Conservation (phyloP, 2,113 vertebrate species). For the Vanacampus margaritifer region DNA sequence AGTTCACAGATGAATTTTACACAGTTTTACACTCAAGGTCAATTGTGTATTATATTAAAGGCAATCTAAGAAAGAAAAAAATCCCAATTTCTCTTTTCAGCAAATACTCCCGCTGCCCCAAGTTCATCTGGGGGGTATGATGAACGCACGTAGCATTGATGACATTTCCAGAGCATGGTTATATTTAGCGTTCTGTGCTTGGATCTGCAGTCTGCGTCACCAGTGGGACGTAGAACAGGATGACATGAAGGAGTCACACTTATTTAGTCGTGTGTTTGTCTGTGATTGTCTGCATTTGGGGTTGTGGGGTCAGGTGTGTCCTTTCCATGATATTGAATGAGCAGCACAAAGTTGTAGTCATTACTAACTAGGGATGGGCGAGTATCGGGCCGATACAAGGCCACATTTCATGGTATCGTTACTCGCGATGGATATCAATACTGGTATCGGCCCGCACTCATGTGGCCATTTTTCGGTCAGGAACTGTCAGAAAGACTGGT, state of each 20-base stretch:
- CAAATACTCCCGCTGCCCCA: neutral
- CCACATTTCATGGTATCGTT: too few species aligned
- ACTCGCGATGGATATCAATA: too few species aligned
- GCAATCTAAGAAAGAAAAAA: too few species aligned
- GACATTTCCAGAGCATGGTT: constrained; percentile 47
- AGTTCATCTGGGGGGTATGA: neutral
- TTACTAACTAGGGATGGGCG: too few species aligned
- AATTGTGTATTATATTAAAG: too few species aligned
- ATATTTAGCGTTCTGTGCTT: constrained; percentile 43
- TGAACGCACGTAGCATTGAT: constrained; percentile 31
- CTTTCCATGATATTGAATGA: neutral
- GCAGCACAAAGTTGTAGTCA: neutral
- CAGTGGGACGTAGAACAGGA: constrained; percentile 39
- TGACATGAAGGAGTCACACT: constrained; percentile 47
- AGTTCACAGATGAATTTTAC: neutral
- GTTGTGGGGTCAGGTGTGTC: constrained; percentile 5
- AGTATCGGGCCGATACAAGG: too few species aligned
- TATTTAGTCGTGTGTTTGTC: constrained; percentile 25
- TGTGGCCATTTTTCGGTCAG: too few species aligned
- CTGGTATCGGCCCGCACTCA: too few species aligned
- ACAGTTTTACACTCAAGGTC: too few species aligned
- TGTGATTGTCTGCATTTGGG: constrained; percentile 8
- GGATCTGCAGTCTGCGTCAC: constrained; percentile 42
- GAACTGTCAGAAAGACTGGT: too few species aligned
- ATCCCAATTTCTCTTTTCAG: neutral